These are phyloP conservation scores for Podarcis lilfordi DNA, from an alignment of 2,797 vertebrate genomes.

Conservation along the genomic window DNA sequence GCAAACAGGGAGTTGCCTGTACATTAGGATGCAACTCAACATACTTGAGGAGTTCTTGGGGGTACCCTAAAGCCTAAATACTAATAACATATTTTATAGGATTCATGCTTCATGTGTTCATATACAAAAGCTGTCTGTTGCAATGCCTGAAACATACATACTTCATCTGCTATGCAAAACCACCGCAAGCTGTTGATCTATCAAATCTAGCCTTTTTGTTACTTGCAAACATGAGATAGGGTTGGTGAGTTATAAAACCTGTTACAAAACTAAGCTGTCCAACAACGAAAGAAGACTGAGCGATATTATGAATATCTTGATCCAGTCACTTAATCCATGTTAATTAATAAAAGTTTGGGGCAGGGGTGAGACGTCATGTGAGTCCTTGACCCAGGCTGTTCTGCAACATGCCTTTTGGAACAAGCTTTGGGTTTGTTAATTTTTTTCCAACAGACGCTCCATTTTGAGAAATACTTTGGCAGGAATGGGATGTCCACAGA, in stretches of 20 bases:
- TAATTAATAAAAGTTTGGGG: slow-evolving; percentile 45
- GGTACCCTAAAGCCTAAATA: background rate
- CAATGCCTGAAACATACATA: background rate
- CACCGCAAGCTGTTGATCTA: background rate
- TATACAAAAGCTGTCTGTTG: background rate
- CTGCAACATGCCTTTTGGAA: slow-evolving; percentile 53
- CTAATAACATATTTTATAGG: background rate
- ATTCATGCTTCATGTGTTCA: background rate
- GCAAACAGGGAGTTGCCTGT: too few species aligned
- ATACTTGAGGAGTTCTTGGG: background rate
- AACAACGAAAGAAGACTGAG: slow-evolving; percentile 26
- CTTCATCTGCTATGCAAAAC: background rate
- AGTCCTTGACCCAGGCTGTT: slow-evolving; percentile 69
- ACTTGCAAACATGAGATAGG: slow-evolving; percentile 21
- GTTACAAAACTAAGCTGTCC: slow-evolving; percentile 29
- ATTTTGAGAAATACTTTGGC: slow-evolving; percentile 57
- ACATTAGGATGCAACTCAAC: background rate
- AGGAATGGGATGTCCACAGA: slow-evolving; percentile 14
- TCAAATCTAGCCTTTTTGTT: background rate
- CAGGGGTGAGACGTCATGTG: slow-evolving; percentile 61
- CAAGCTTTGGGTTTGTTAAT: slow-evolving; percentile 56
- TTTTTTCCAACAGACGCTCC: slow-evolving; percentile 56
- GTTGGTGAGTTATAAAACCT: slow-evolving; percentile 35
- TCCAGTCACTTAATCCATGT: slow-evolving; percentile 14
- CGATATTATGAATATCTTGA: background rate